Percentiles rank a stretch among this genome's conserved stretches.
Conservation (phyloP, 2,888 invertebrate genomes). For the Yponomeuta sedellus region DNA sequence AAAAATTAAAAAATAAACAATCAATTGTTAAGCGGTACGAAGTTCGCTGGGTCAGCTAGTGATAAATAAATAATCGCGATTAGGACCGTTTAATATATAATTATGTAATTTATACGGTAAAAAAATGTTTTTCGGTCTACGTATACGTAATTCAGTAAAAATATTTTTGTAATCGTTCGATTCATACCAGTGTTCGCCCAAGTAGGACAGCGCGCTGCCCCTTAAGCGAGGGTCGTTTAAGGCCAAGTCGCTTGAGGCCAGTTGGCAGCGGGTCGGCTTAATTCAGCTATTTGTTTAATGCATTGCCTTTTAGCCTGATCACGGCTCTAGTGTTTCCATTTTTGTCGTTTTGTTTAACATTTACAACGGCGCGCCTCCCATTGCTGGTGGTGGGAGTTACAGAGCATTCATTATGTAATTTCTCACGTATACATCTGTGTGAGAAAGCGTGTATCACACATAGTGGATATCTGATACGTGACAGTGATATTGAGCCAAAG, state of each 20-base stretch:
- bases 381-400: background rate
- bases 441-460: no score
- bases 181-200: background rate
- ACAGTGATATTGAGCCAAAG: no score
- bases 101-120: background rate
- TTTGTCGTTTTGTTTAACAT: conserved; percentile 1
- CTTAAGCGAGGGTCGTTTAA: conserved; percentile 7
- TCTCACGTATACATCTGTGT: no score
- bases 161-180: background rate
- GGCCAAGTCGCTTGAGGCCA: conserved; percentile 9
- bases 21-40: no score
- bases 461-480: no score
- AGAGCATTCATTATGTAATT: background rate
- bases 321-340: background rate
- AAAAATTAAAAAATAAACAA: no score
- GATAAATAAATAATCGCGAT: no score
- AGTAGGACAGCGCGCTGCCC: background rate
- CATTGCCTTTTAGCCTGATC: conserved; percentile 11
- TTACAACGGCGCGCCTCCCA: background rate
- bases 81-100: background rate
- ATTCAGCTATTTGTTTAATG: conserved; percentile 12
- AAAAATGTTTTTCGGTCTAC: no score
- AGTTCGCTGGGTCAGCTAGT: no score
- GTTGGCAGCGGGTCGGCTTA: conserved; percentile 9
- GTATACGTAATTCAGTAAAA: no score